These are phyloP conservation scores for Antigone vipio DNA, from an alignment of 2,113 vertebrate genomes.

Conservation along the genomic window DNA sequence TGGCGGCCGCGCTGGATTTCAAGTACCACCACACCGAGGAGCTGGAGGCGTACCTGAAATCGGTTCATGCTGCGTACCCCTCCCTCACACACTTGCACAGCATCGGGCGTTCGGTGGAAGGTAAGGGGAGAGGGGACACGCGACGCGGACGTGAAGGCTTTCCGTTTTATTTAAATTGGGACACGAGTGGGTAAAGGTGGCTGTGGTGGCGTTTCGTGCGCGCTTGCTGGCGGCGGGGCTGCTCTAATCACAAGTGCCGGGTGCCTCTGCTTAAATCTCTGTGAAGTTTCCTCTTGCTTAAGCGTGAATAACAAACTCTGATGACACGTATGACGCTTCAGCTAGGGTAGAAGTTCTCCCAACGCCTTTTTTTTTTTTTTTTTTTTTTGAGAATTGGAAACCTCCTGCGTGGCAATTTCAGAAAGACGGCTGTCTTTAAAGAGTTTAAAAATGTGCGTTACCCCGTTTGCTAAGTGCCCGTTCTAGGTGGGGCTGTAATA, in stretches of 20 bases:
- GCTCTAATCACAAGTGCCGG: not conserved
- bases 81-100: slow-evolving; percentile 79
- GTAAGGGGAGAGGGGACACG: slow-evolving; percentile 42
- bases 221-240: not conserved
- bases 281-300: not conserved
- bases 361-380: not conserved
- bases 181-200: not conserved
- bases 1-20: slow-evolving; percentile 74
- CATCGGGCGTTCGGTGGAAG: slow-evolving; percentile 82
- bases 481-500: not conserved
- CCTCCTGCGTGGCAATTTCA: not conserved
- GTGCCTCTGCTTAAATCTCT: not conserved
- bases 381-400: not conserved
- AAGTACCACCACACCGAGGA: slow-evolving; percentile 73
- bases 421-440: not conserved
- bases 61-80: slow-evolving; percentile 61
- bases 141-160: not conserved
- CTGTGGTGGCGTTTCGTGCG: not conserved
- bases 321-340: not conserved
- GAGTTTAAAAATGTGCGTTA: not conserved
- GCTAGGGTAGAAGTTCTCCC: not conserved
- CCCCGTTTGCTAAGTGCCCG: not conserved
- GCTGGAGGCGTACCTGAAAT: slow-evolving; percentile 76
- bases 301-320: not conserved
- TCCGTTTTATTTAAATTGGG: too few relatives aligned